Evolutionary conservation across 1,140 invertebrate species (phyloP), one percentile per base, ranked within the genome.

Genomic region (Tenebrio molitor): DNA sequence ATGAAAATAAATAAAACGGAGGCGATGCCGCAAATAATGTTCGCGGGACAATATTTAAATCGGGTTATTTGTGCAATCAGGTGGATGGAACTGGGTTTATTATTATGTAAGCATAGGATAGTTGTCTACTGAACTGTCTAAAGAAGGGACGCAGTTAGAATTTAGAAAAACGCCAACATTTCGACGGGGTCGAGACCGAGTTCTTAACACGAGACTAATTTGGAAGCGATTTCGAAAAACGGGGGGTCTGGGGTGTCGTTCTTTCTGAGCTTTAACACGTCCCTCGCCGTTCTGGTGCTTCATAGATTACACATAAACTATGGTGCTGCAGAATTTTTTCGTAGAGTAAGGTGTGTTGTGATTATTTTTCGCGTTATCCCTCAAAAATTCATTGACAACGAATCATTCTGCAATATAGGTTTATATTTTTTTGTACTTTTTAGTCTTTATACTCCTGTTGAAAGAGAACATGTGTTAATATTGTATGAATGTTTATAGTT

Each of bases 11-110:
- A 69, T 53, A 70, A 70, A 70, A 41, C 41, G 34, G 23, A 42
- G 17, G 46, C 50, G 46, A 63, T 53, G 17, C n/a, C 17, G 17
- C 19, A 39, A 64, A 64, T 19, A 64, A 14, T 42, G 10, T 25
- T 66, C 29, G 44, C 70, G 66, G 70, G 64, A 72, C 39, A 72
- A 69, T 72, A 75, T 75, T 65, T 41, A 77, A 81, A 81, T 83
- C 82, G 82, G 82, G 82, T 83, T 82, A 77, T 79, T 82, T 82
- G 82, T 83, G 82, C 82, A 83, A 83, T 83, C 79, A 79, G 82
- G 82, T 82, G 81, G 77, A 76, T 76, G 82, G 82, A 79, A 76
- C 77, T 80, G 76, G 77, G 77, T 78, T 72, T 76, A 71, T 73
- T 53, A 62, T 64, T 58, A 50, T 62, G 75, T 75, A 76, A 73